Base-by-base conservation (phyloP, 2,797 vertebrate genomes). In the Sebastes vulpes region DNA sequence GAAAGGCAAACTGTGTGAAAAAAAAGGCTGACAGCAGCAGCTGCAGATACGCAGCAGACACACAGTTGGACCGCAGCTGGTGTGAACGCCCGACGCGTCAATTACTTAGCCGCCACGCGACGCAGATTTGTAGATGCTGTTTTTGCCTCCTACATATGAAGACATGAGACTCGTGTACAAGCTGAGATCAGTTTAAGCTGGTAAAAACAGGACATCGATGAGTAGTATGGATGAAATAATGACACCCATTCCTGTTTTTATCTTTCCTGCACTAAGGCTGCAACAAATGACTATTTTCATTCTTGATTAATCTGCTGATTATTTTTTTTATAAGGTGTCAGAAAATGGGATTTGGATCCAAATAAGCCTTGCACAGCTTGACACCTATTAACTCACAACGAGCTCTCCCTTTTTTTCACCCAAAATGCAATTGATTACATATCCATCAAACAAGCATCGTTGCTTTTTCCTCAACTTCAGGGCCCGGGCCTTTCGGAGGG, bases 331-430 rank as follows among this genome's bases (percentile, higher is more conserved):
- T n/a, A 59, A 58, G 54, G 64, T 64, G 67, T 67, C 29, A 67
- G 66, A 46, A 65, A 75, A 71, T 52, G 48, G 9, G 29, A 76
- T 67, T 72, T 67, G 29, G 29, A 81, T 70, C 59, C 5, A 77
- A 70, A 84, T 12, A 65, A 72, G 56, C 56, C 52, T 26, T 4
- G 46, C 52, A 28, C n/a, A 32, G 46, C 16, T 21, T 52, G 23
- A 60, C 3, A 8, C 14, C 26, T 65, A 31, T 65, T 60, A 60
- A 29, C 46, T 58, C 35, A 59, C 25, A 67, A 57, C 53, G 29
- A 66, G 25, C 53, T n/a, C 14, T 32, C 35, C 12, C 20, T 58
- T 58, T 58, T 58, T 48, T 21, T 2, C 32, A n/a, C 60, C 50
- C 48, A 31, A 70, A 81, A 77, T 66, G 48, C 29, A 59, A 66